A percentile compares a stretch with the other conserved stretches of the same genome.
phyloP scores from a whole-genome alignment of 2,888 invertebrate species.

The Protodeltote pygarga region DNA sequence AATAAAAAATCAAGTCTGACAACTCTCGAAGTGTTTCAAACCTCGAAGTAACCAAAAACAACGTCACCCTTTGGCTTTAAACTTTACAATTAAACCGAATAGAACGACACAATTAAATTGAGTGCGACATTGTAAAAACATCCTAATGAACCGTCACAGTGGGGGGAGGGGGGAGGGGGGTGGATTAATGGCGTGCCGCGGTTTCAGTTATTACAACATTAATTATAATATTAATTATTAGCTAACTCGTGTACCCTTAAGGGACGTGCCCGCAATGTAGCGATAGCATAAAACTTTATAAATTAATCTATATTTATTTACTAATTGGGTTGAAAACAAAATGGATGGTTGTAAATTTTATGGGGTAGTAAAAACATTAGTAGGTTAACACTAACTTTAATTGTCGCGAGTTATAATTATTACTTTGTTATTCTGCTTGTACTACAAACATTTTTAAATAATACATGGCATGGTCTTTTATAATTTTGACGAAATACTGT shows the following conservation, averaged over 20 bases:
- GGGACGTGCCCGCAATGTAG: constrained; percentile 58
- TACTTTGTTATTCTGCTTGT: too few relatives aligned
- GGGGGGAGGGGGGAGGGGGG: constrained; percentile 8
- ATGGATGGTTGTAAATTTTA: background rate
- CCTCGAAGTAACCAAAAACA: constrained; percentile 20
- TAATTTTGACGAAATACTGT: too few relatives aligned
- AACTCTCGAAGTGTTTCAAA: too few relatives aligned
- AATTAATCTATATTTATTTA: constrained; percentile 41
- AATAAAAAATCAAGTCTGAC: too few relatives aligned
- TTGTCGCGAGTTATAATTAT: too few relatives aligned
- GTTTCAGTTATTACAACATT: constrained; percentile 79
- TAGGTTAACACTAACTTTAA: too few relatives aligned
- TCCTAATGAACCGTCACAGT: constrained; percentile 37
- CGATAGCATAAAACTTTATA: constrained; percentile 39
- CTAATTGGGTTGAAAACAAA: constrained; percentile 28
- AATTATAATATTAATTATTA: constrained; percentile 86
- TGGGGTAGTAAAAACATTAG: too few relatives aligned
- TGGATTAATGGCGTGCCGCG: constrained; percentile 62
- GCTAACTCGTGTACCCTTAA: constrained; percentile 78
- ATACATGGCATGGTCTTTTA: too few relatives aligned
- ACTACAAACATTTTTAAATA: too few relatives aligned
- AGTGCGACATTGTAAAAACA: constrained; percentile 54
- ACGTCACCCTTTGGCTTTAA: constrained; percentile 37
- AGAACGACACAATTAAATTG: constrained; percentile 46
- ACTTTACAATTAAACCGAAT: constrained; percentile 32